Conservation (phyloP, 2,113 vertebrate species). For the Tringa solitaria region DNA sequence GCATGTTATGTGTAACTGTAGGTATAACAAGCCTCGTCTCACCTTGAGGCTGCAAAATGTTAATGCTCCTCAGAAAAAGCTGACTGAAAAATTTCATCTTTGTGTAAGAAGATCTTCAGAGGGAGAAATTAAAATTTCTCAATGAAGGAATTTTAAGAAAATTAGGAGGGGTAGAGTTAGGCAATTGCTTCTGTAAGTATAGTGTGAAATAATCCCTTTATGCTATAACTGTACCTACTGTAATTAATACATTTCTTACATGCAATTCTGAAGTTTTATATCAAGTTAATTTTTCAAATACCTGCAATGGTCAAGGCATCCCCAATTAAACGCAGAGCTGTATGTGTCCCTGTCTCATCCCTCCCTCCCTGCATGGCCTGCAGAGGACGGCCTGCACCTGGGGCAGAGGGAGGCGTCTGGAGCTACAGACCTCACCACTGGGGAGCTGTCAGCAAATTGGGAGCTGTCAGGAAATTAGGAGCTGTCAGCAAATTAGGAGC, state of each 20-base stretch:
- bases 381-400: not conserved
- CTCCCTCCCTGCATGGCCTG: fast-evolving
- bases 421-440: fast-evolving
- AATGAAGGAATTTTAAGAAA: not conserved
- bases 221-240: not conserved
- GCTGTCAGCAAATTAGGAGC: not conserved
- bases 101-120: not conserved
- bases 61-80: not conserved
- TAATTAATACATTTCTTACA: not conserved
- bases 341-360: too few relatives aligned
- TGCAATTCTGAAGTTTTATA: not conserved
- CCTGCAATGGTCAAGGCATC: not conserved
- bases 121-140: not conserved
- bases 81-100: not conserved
- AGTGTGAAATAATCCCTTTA: not conserved
- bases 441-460: not conserved
- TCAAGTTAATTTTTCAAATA: not conserved
- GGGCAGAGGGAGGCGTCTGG: not conserved
- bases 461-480: not conserved
- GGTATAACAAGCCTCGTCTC: not conserved
- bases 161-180: not conserved
- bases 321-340: not conserved
- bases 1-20: not conserved
- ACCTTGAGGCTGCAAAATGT: not conserved
- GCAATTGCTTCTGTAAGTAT: not conserved